Evolutionary conservation across 2,113 vertebrate species (phyloP).

Genomic region (Artemisiospiza belli): DNA sequence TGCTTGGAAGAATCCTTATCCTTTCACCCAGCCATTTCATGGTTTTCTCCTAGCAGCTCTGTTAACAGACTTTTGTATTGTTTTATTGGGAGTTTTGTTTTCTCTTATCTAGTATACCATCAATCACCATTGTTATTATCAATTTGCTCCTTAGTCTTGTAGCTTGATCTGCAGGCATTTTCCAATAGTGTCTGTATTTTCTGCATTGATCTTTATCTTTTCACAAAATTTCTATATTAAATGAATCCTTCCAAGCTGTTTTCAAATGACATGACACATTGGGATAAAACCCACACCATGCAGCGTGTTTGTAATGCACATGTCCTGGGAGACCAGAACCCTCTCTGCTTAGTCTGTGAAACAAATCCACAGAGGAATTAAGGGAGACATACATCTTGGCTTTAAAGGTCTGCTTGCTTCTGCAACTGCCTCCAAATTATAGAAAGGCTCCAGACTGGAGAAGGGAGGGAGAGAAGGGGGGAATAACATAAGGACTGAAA

Average conservation of each 20-base stretch:
- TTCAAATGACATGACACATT: constrained; percentile 2
- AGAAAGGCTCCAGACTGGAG: constrained; percentile 68
- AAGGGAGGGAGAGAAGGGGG: constrained; percentile 37
- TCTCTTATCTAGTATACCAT: neutral
- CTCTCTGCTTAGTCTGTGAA: constrained; percentile 48
- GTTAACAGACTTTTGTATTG: neutral
- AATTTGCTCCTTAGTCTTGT: neutral
- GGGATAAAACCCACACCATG: constrained; percentile 44
- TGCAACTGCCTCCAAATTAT: constrained; percentile 71
- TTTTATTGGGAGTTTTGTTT: constrained; percentile 7
- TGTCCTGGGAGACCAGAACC: constrained; percentile 14
- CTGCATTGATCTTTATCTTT: constrained; percentile 26
- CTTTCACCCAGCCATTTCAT: neutral
- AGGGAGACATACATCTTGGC: constrained; percentile 49
- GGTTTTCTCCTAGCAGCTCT: neutral
- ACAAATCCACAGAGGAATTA: constrained; percentile 52
- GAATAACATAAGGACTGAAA: constrained; percentile 40
- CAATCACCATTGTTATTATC: constrained; percentile 13
- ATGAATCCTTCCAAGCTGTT: neutral
- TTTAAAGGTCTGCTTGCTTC: constrained; percentile 66
- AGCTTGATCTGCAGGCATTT: constrained; percentile 4
- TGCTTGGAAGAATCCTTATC: neutral
- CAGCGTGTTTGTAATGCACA: neutral
- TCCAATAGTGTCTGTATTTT: neutral
- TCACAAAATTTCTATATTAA: neutral